These are phyloP conservation scores for Pipistrellus pygmaeus DNA, from an alignment of 2,797 vertebrate species.

Conservation along the genomic window DNA sequence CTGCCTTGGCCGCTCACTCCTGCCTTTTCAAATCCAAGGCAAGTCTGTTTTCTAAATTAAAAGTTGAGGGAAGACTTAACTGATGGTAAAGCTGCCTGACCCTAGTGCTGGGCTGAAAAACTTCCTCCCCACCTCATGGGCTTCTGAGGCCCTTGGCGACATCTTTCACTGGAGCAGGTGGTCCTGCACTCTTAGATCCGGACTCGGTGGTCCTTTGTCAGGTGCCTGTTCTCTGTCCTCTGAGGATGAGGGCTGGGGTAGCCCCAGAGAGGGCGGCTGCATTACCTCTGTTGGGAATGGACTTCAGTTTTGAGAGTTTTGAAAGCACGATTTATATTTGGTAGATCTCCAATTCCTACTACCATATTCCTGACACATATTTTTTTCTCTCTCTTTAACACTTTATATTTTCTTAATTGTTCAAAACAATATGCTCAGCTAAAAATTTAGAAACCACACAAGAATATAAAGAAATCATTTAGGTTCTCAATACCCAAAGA, in stretches of 20 bases:
- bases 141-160: not conserved
- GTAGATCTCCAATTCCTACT: not conserved
- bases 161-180: not conserved
- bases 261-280: not conserved
- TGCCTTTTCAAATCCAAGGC: not conserved
- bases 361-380: not conserved
- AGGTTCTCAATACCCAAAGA: not conserved
- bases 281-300: not conserved
- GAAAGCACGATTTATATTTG: not conserved
- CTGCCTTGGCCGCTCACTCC: not conserved
- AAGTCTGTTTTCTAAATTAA: not conserved
- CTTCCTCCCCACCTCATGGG: not conserved
- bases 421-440: not conserved
- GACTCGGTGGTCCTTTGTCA: not conserved
- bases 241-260: not conserved
- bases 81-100: not conserved
- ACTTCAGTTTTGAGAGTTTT: not conserved
- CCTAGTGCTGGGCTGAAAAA: not conserved
- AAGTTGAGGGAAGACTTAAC: not conserved
- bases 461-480: not conserved
- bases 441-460: not conserved
- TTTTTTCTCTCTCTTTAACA: not conserved
- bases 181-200: accelerated
- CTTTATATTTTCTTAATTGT: conserved; percentile 2
- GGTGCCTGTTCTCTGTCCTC: not conserved